Base-by-base conservation (phyloP, 2,888 invertebrate genomes). In the Bembecia ichneumoniformis region DNA sequence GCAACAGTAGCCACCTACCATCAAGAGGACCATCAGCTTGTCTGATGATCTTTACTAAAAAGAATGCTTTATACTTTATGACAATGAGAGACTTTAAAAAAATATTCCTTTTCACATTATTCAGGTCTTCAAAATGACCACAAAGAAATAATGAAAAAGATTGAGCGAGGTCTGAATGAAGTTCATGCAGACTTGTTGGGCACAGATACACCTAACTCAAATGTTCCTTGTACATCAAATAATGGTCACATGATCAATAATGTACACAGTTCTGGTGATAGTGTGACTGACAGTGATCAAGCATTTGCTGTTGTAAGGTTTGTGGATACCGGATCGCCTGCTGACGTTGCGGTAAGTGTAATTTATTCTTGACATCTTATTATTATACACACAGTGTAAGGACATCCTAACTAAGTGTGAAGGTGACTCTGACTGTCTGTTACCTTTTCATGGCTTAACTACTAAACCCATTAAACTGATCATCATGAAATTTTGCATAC, bases 81-180 rank as follows among this genome's bases (percentile, higher is more conserved):
- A n/a, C 28, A 28, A 28, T 28, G 28, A 28, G n/a, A 28, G 7
- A 28, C 49, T 44, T 13, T 34, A 46, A 7, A 20, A 9, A 28
- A 28, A 28, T 28, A 28, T 28, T 28, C 2, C 9, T 28, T 7
- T 7, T 28, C 9, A 1, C 28, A 9, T 7, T 47, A 62, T 67
- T 10, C 64, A 95, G 95, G 93, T 71, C 87, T 97, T 15, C 94
- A 94, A 79, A 98, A 97, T 82, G 98, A 98, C 77, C 93, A 95
- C 68, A 95, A 94, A 73, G 88, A 83, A 1, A 52, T 97, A 35
- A 96, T 97, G 93, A 91, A 91, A 56, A 89, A 91, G 68, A 97
- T 98, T 59, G 97, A 97, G 71, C 82, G 88, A 56, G 93, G 93
- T 1, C 77, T 97, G 5, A 89, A 91, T 51, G 89, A 90, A 52